Evolutionary conservation across 2,113 vertebrate genomes (phyloP).

Genomic region (Psephotus haematonotus): DNA sequence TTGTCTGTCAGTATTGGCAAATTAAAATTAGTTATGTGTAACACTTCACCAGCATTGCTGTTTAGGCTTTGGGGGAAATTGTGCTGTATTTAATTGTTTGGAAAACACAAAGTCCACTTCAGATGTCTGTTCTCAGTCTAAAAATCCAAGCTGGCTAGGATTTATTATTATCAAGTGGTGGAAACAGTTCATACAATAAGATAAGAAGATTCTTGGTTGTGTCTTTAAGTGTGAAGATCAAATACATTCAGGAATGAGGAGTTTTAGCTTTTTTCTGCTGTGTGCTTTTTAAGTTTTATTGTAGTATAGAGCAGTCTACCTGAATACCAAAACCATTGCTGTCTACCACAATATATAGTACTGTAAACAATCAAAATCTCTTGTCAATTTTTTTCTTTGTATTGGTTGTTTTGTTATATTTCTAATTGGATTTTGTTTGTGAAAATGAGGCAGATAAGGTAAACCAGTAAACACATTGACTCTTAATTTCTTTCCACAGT

Average conservation of each 20-base stretch:
- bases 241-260: background rate
- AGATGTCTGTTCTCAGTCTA: background rate
- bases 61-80: background rate
- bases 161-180: background rate
- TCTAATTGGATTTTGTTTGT: background rate
- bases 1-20: background rate
- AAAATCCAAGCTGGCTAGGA: background rate
- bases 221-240: background rate
- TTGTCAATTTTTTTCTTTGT: background rate
- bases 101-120: background rate
- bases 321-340: background rate
- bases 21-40: background rate
- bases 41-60: background rate
- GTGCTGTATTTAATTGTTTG: background rate
- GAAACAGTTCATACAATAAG: background rate
- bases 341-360: background rate
- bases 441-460: background rate
- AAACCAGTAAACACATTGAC: background rate
- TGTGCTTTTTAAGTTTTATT: background rate
- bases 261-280: background rate
- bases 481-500: conserved; percentile 69
- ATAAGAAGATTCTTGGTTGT: background rate
- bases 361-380: background rate
- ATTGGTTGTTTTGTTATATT: background rate
- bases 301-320: background rate